Percentiles rank a stretch among this genome's conserved stretches.
Conservation (phyloP, 1,140 invertebrate species). For the Drosophila guanche region DNA sequence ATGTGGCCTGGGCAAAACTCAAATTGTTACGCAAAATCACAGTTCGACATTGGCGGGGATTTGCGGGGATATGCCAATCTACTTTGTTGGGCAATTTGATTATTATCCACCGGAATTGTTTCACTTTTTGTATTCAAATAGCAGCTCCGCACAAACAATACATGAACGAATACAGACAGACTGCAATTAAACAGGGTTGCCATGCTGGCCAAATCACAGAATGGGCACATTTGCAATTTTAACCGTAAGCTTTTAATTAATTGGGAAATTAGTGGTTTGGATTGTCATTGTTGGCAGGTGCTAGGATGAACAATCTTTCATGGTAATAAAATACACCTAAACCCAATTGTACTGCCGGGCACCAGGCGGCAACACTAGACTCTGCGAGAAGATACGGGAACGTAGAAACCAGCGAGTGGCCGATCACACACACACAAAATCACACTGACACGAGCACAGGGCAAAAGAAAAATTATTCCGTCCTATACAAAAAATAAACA, state of each 20-base stretch:
- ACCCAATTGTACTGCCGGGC: background rate
- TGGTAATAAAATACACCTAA: too few relatives aligned
- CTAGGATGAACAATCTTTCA: too few relatives aligned
- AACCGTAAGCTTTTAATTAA: too few relatives aligned
- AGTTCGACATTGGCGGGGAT: conserved; percentile 10
- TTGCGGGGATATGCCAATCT: background rate
- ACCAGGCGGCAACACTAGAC: conserved; percentile 28
- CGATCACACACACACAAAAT: conserved; percentile 51
- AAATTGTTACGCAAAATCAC: conserved; percentile 72
- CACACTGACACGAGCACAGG: conserved; percentile 53
- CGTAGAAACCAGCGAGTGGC: conserved; percentile 62
- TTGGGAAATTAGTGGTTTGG: too few relatives aligned
- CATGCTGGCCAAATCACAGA: conserved; percentile 28
- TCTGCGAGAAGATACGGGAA: conserved; percentile 68
- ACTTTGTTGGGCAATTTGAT: background rate
- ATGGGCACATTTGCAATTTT: background rate
- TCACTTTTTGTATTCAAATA: conserved; percentile 47
- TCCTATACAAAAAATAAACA: conserved; percentile 80
- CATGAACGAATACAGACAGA: conserved; percentile 77
- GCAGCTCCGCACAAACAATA: conserved; percentile 78
- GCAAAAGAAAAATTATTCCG: conserved; percentile 77
- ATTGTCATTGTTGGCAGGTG: too few relatives aligned
- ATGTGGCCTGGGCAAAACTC: conserved; percentile 59
- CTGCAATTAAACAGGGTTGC: conserved; percentile 79
- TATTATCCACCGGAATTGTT: conserved; percentile 14